A percentile compares a stretch with the other conserved stretches of the same genome.
Evolutionary conservation across 2,797 vertebrate genomes (phyloP).

Genomic region (Syngnathus acus): DNA sequence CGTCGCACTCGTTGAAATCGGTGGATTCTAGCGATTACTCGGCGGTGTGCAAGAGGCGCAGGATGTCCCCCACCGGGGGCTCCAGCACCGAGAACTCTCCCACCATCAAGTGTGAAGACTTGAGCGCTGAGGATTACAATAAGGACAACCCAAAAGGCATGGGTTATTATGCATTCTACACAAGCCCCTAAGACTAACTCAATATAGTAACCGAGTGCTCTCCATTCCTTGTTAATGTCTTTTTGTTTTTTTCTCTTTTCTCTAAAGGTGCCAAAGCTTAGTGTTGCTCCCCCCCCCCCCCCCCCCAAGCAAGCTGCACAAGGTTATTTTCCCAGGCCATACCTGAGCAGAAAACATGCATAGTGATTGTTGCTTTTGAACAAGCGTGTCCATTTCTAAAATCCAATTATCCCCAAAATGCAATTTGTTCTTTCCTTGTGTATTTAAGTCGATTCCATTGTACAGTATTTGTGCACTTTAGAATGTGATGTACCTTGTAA

Average conservation of each 20-base stretch:
- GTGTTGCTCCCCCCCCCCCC: conserved; percentile 39
- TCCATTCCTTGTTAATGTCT: conserved; percentile 66
- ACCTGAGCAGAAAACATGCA: conserved; percentile 61
- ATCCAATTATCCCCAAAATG: conserved; percentile 40
- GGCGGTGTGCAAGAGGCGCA: conserved; percentile 89
- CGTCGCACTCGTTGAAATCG: conserved; percentile 88
- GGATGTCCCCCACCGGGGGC: conserved; percentile 84
- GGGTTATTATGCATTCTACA: conserved; percentile 96
- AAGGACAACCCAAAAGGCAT: conserved; percentile 96
- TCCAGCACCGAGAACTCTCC: conserved; percentile 97
- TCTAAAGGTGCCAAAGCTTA: conserved; percentile 91
- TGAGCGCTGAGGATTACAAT: conserved; percentile 88
- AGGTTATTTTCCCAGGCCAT: conserved; percentile 65
- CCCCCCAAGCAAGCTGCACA: conserved; percentile 72
- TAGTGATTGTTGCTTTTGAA: conserved; percentile 66
- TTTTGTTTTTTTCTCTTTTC: conserved; percentile 74
- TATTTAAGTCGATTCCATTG: conserved; percentile 79
- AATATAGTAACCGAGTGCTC: conserved; percentile 55
- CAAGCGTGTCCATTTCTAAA: conserved; percentile 56
- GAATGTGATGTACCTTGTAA: conserved; percentile 82
- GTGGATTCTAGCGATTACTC: conserved; percentile 92
- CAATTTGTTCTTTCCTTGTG: conserved; percentile 52
- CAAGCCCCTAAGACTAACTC: conserved; percentile 81
- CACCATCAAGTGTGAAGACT: conserved; percentile 95
- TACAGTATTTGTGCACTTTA: conserved; percentile 81